phyloP scores from a whole-genome alignment of 2,888 invertebrate species.

The Cephus sareptanus region DNA sequence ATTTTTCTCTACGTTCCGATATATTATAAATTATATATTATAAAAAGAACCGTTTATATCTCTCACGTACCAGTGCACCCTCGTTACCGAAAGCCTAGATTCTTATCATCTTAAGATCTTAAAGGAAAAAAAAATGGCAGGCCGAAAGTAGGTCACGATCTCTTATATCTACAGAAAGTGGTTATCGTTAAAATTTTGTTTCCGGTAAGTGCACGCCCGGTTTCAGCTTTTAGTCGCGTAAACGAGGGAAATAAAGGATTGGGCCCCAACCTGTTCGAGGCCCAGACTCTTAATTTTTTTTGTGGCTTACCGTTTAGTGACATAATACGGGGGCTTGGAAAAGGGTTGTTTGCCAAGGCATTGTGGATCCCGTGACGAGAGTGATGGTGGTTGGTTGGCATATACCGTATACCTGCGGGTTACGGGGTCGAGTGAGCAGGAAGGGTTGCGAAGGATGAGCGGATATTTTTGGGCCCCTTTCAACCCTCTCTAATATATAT shows the following conservation, averaged over 20 bases:
- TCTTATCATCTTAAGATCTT: no score
- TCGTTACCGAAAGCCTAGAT: no score
- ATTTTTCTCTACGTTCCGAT: no score
- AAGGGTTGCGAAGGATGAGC: constrained; percentile 25
- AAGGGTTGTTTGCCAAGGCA: constrained; percentile 49
- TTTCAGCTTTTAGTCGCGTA: no score
- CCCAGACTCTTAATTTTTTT: background rate
- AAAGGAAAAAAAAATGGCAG: no score
- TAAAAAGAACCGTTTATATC: no score
- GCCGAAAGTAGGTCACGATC: no score
- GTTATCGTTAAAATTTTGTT: no score
- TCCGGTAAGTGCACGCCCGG: no score
- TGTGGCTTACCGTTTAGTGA: constrained; percentile 48
- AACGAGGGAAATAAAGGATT: constrained; percentile 26
- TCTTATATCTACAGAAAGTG: no score
- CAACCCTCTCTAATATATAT: constrained; percentile 31
- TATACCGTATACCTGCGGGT: constrained; percentile 8
- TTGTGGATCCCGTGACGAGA: constrained; percentile 35
- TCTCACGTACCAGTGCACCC: no score
- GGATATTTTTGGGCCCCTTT: constrained; percentile 23
- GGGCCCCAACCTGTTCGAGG: constrained; percentile 28
- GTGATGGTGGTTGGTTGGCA: constrained; percentile 4
- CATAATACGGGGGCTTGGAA: constrained; percentile 44
- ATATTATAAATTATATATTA: no score
- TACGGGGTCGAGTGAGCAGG: constrained; percentile 8